Conservation (phyloP, 92 coral and sea anemone genomes). For the Blastomussa wellsi region DNA sequence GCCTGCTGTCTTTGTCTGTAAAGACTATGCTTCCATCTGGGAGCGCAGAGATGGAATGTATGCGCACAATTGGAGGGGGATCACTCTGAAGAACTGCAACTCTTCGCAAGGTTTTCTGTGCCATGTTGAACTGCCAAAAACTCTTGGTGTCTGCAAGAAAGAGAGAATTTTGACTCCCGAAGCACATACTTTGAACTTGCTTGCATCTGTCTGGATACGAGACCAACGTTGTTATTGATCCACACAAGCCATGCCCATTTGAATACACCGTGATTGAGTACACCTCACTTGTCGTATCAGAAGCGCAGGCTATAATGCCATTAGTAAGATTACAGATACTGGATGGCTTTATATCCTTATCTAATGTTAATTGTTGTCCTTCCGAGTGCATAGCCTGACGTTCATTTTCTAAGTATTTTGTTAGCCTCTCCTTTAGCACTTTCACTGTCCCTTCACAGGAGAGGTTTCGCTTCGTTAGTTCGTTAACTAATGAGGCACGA, state of each 20-base stretch:
- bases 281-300: slow-evolving; percentile 22
- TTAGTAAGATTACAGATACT: slow-evolving; percentile 32
- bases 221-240: slow-evolving; percentile 26
- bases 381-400: no score
- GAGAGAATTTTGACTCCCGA: slow-evolving; percentile 39
- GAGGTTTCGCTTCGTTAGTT: slow-evolving; percentile 26
- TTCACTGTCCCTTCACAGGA: slow-evolving; percentile 37
- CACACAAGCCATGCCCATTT: slow-evolving; percentile 39
- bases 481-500: slow-evolving; percentile 26
- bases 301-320: slow-evolving; percentile 31
- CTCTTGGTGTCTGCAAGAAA: slow-evolving; percentile 50
- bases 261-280: slow-evolving; percentile 28
- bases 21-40: slow-evolving; percentile 34
- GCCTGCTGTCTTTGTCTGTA: slow-evolving; percentile 36
- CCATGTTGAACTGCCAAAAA: slow-evolving; percentile 34
- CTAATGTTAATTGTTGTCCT: slow-evolving; percentile 29
- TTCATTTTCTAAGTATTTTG: slow-evolving; percentile 24
- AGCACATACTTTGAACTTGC: slow-evolving; percentile 35
- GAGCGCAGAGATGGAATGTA: slow-evolving; percentile 35
- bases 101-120: slow-evolving; percentile 30
- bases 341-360: slow-evolving; percentile 40
- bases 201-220: slow-evolving; percentile 43
- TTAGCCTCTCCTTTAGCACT: slow-evolving; percentile 19
- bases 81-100: slow-evolving; percentile 23
- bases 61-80: slow-evolving; percentile 11